Percentiles rank a stretch among this genome's conserved stretches.
phyloP scores from a whole-genome alignment of 2,113 vertebrate genomes.

The Syngnathus scovelli region DNA sequence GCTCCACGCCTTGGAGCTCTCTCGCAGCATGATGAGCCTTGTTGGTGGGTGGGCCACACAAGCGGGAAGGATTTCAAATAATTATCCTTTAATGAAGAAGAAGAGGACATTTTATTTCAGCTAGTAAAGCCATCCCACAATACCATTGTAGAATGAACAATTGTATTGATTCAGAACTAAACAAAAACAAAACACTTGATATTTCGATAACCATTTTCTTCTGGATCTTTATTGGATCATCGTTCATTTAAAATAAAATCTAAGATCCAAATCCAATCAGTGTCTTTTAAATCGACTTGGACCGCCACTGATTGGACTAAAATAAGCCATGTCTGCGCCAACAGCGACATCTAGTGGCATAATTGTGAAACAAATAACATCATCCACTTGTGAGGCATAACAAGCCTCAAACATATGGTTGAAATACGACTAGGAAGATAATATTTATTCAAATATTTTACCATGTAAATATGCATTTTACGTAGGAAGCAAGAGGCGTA shows the following conservation, averaged over 20 bases:
- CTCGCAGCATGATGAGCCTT: slow-evolving; percentile 74
- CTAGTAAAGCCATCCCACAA: too few species aligned
- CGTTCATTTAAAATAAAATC: too few species aligned
- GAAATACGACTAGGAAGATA: not conserved
- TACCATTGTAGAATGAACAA: too few species aligned
- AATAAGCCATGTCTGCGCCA: not conserved
- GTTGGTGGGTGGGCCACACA: slow-evolving; percentile 3
- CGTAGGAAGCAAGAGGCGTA: not conserved
- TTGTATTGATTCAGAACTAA: too few species aligned
- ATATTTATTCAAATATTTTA: not conserved
- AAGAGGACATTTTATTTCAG: too few species aligned
- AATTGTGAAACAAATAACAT: not conserved
- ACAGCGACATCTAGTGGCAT: slow-evolving; percentile 43
- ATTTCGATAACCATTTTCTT: too few species aligned
- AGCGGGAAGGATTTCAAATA: slow-evolving; percentile 7
- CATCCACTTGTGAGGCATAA: not conserved
- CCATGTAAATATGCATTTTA: not conserved
- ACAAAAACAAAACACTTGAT: too few species aligned
- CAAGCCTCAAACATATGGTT: not conserved
- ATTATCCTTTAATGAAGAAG: not conserved
- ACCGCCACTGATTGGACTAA: not conserved
- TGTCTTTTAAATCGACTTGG: too few species aligned
- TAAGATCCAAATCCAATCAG: too few species aligned
- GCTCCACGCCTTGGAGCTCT: slow-evolving; percentile 79
- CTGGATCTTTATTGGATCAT: too few species aligned